Evolutionary conservation across 1,140 invertebrate genomes (phyloP).

Genomic region (Neomicropteryx cornuta): DNA sequence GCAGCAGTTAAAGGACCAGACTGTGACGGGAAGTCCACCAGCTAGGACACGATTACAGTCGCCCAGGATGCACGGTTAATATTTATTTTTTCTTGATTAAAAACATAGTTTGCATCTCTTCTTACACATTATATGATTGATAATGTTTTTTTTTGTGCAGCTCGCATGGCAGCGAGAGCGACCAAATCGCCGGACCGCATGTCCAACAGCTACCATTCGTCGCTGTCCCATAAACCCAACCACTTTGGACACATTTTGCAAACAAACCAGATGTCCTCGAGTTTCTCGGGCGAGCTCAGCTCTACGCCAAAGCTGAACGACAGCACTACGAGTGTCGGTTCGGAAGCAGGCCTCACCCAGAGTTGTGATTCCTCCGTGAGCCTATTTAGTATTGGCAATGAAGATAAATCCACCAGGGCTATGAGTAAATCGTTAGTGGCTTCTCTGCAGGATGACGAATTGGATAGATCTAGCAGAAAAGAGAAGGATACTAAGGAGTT

Average conservation of each 20-base stretch:
- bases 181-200: conserved; percentile 59
- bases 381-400: too few relatives aligned
- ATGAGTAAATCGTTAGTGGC: too few relatives aligned
- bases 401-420: too few relatives aligned
- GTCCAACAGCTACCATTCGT: conserved; percentile 51
- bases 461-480: too few relatives aligned
- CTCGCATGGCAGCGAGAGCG: conserved; percentile 35
- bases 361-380: conserved; percentile 28
- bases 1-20: conserved; percentile 62
- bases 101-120: conserved; percentile 1
- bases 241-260: conserved; percentile 21
- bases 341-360: conserved; percentile 22
- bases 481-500: too few relatives aligned
- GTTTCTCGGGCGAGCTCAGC: conserved; percentile 23
- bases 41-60: conserved; percentile 39
- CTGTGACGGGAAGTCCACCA: conserved; percentile 32
- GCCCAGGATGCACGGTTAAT: conserved; percentile 50
- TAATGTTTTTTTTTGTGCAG: conserved; percentile 29
- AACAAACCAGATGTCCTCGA: conserved; percentile 16
- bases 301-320: conserved; percentile 8
- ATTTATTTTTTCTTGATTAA: conserved; percentile 7
- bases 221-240: conserved; percentile 19
- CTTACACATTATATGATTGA: background rate
- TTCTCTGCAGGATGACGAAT: too few relatives aligned
- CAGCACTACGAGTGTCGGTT: conserved; percentile 5